These are phyloP conservation scores for Aproaerema taeniolella DNA, from an alignment of 2,888 invertebrate genomes.

Conservation along the genomic window DNA sequence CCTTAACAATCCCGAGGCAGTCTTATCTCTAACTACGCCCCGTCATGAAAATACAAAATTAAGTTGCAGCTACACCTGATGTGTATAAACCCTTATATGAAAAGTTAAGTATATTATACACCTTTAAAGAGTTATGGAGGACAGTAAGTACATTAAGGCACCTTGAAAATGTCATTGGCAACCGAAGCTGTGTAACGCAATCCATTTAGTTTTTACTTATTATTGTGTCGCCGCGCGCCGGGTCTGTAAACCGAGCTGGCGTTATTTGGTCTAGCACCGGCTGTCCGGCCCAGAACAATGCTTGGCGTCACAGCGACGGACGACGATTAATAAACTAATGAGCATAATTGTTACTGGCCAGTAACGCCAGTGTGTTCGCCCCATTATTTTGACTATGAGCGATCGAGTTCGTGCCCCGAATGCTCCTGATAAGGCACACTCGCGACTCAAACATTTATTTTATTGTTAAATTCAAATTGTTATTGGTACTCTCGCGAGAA, in stretches of 20 bases:
- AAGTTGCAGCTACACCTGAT: too few relatives aligned
- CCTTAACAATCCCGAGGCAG: too few relatives aligned
- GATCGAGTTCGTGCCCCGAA: conserved; percentile 61
- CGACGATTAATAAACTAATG: conserved; percentile 68
- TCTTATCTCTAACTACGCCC: too few relatives aligned
- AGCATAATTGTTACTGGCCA: conserved; percentile 52
- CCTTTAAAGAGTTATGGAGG: too few relatives aligned
- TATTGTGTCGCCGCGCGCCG: conserved; percentile 41
- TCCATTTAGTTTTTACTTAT: conserved; percentile 42
- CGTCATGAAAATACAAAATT: too few relatives aligned
- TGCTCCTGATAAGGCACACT: conserved; percentile 67
- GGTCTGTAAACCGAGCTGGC: conserved; percentile 53
- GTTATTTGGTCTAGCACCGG: conserved; percentile 72
- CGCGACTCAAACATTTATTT: conserved; percentile 37
- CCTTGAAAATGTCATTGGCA: conserved; percentile 15
- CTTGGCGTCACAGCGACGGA: conserved; percentile 38
- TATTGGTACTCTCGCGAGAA: conserved; percentile 30
- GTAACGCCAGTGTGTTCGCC: conserved; percentile 36
- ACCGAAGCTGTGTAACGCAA: conserved; percentile 43
- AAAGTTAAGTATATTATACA: too few relatives aligned
- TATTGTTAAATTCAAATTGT: conserved; percentile 54
- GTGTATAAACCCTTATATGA: too few relatives aligned
- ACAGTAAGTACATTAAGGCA: too few relatives aligned
- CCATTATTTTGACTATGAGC: conserved; percentile 71
- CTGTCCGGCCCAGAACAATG: conserved; percentile 68